phyloP scores from a whole-genome alignment of 37 sponge, comb jelly and placozoan species.

The Mnemiopsis leidyi region DNA sequence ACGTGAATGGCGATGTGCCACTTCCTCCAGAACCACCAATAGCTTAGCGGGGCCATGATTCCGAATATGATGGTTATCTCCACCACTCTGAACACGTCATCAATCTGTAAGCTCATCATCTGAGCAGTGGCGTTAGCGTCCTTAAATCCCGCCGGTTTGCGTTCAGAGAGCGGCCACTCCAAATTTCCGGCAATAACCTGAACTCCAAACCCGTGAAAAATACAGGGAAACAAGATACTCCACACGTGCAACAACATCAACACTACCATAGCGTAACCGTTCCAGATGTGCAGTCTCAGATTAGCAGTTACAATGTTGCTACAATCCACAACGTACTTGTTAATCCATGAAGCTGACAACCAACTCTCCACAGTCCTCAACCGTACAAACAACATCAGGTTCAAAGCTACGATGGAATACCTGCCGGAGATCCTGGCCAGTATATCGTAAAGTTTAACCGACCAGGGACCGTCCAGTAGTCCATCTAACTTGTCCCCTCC shows the following conservation, averaged over 20 bases:
- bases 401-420: not conserved
- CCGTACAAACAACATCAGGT: conserved; percentile 6
- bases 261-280: not conserved
- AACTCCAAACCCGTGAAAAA: not conserved
- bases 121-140: not conserved
- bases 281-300: not conserved
- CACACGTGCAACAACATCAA: conserved; percentile 24
- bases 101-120: not conserved
- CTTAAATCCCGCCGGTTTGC: conserved; percentile 20
- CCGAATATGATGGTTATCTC: conserved; percentile 11
- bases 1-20: conserved; percentile 35
- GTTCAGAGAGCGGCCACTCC: conserved; percentile 17
- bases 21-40: not conserved
- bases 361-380: conserved; percentile 1
- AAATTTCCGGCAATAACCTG: not conserved
- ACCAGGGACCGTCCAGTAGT: not conserved
- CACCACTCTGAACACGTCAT: not conserved
- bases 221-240: conserved; percentile 32
- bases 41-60: not conserved
- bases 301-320: not conserved
- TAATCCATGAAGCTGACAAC: not conserved
- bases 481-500: conserved; percentile 6
- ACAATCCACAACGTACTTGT: not conserved
- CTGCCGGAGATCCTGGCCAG: not conserved
- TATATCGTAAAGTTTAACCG: not conserved